phyloP scores from a whole-genome alignment of 2,888 invertebrate species.

The Bursaphelenchus okinawaensis region DNA sequence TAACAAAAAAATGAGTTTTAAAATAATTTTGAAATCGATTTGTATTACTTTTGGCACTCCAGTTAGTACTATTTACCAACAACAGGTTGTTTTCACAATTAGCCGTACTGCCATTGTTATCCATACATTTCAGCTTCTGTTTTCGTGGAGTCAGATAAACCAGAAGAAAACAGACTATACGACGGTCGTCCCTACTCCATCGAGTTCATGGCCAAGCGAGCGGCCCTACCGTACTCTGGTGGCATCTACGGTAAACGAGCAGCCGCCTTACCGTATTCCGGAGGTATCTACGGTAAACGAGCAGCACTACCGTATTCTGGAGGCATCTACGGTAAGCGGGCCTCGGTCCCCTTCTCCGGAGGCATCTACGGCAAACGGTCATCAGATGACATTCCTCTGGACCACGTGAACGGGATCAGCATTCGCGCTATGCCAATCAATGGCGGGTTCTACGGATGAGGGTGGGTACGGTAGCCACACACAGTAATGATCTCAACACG shows the following conservation, averaged over 20 bases:
- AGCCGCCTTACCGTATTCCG: too few species aligned
- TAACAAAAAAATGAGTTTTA: too few species aligned
- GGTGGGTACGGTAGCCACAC: too few species aligned
- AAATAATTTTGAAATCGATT: too few species aligned
- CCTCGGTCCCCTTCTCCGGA: slow-evolving; percentile 32
- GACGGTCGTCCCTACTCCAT: slow-evolving; percentile 3
- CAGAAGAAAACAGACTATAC: background rate
- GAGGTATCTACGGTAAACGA: slow-evolving; percentile 21
- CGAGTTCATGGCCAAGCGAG: slow-evolving; percentile 9
- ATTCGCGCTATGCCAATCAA: slow-evolving; percentile 20
- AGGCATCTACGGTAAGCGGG: slow-evolving; percentile 39
- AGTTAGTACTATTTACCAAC: too few species aligned
- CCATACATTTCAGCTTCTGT: background rate
- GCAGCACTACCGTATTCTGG: slow-evolving; percentile 33
- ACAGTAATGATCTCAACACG: too few species aligned
- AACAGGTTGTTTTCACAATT: too few species aligned
- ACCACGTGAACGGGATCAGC: slow-evolving; percentile 3
- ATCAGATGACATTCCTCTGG: background rate
- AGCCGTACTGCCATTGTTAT: too few species aligned
- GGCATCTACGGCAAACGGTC: slow-evolving; percentile 36
- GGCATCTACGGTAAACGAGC: slow-evolving; percentile 22
- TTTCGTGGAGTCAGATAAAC: background rate
- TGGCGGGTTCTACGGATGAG: slow-evolving; percentile 23
- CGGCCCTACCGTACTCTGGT: slow-evolving; percentile 13
- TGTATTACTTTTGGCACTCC: too few species aligned